Conservation (phyloP, 2,797 vertebrate species). For the Myiothlypis coronata region DNA sequence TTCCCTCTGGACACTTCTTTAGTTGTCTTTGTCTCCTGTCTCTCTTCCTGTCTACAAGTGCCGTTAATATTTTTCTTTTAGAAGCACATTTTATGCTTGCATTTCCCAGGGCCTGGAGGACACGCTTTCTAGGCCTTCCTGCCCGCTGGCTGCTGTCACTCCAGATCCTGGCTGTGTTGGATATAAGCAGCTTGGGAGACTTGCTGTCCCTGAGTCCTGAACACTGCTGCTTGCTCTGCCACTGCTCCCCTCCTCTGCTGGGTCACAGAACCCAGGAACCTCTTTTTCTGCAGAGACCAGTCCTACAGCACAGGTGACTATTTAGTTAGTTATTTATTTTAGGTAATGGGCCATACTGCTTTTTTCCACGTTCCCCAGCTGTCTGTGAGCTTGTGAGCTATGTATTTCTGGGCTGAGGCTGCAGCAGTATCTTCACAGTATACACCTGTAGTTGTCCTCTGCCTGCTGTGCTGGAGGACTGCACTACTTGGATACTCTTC, state of each 20-base stretch:
- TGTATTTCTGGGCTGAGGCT: background rate
- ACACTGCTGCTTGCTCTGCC: background rate
- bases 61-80: background rate
- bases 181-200: background rate
- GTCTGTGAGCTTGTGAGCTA: background rate
- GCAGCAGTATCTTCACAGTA: background rate
- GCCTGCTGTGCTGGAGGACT: background rate
- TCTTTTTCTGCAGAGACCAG: background rate
- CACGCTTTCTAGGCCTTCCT: background rate
- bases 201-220: background rate
- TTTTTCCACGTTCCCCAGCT: background rate
- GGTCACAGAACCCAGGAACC: background rate
- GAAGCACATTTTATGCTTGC: background rate
- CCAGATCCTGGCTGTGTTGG: background rate
- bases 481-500: background rate
- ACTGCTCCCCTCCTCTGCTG: background rate
- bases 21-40: background rate
- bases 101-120: background rate
- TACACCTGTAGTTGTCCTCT: background rate
- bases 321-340: background rate
- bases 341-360: background rate
- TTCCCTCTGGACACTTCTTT: background rate
- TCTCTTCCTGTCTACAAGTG: background rate
- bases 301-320: background rate
- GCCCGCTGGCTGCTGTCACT: background rate